Conservation (phyloP, 2,888 invertebrate species). For the Acleris emargana region DNA sequence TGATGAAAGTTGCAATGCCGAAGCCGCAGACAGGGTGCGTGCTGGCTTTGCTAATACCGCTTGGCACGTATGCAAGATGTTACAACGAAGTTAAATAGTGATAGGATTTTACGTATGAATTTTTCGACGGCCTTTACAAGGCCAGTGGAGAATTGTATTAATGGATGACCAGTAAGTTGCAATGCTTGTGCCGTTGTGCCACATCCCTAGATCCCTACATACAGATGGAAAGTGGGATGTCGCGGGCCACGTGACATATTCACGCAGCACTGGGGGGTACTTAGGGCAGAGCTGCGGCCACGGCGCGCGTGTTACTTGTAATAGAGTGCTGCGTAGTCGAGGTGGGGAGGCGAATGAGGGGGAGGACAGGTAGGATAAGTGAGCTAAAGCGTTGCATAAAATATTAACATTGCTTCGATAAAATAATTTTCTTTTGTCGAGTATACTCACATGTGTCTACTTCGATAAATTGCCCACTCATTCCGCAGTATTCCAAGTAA, state of each 20-base stretch:
- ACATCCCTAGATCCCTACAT: constrained; percentile 48
- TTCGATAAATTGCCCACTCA: constrained; percentile 24
- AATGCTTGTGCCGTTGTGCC: constrained; percentile 55
- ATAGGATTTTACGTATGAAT: too few relatives aligned
- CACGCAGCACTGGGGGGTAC: constrained; percentile 67
- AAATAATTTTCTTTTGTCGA: constrained; percentile 29
- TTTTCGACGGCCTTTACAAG: too few relatives aligned
- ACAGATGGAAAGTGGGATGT: constrained; percentile 49
- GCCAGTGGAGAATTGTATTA: neutral
- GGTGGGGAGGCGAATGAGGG: constrained; percentile 44
- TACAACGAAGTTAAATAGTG: too few relatives aligned
- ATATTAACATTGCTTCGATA: constrained; percentile 36
- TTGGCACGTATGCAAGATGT: too few relatives aligned
- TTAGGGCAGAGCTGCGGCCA: constrained; percentile 63
- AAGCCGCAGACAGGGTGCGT: too few relatives aligned
- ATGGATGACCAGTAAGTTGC: constrained; percentile 54
- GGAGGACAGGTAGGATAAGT: constrained; percentile 39
- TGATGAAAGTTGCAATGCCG: too few relatives aligned
- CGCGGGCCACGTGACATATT: constrained; percentile 73
- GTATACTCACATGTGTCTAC: constrained; percentile 29
- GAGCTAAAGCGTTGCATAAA: constrained; percentile 47
- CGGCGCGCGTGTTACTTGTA: constrained; percentile 64
- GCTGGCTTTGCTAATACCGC: too few relatives aligned
- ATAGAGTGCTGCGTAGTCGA: constrained; percentile 55
- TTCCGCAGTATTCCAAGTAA: neutral